phyloP scores from a whole-genome alignment of 2,113 vertebrate species.

The Anoplopoma fimbria region DNA sequence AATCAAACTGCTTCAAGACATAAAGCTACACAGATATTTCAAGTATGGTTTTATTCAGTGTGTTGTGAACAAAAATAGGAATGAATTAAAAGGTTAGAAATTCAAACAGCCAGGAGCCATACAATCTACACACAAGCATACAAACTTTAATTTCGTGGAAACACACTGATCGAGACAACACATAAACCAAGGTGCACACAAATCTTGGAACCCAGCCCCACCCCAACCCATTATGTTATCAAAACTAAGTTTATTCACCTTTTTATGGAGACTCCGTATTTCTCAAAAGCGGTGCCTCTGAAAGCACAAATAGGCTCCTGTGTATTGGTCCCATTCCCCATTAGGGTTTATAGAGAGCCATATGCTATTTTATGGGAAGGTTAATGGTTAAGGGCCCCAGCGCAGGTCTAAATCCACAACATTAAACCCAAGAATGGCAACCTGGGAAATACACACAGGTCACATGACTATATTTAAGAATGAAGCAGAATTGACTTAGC shows the following conservation, averaged over 20 bases:
- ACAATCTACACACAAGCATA: constrained; percentile 44
- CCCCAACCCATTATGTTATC: constrained; percentile 49
- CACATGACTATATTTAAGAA: constrained; percentile 53
- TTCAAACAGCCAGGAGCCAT: constrained; percentile 21
- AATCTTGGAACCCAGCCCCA: constrained; percentile 20
- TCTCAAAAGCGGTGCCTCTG: constrained; percentile 64
- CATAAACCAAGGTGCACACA: constrained; percentile 38
- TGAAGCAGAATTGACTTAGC: constrained; percentile 1
- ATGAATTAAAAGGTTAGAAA: constrained; percentile 27
- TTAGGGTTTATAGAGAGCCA: constrained; percentile 84
- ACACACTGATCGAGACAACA: constrained; percentile 50
- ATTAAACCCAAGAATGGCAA: constrained; percentile 73
- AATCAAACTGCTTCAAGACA: constrained; percentile 26
- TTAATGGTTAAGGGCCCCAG: constrained; percentile 82
- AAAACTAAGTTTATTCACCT: constrained; percentile 58
- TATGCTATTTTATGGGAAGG: constrained; percentile 84
- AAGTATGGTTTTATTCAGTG: constrained; percentile 7
- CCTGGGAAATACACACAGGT: constrained; percentile 54
- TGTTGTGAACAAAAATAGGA: constrained; percentile 1
- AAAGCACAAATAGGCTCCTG: constrained; percentile 64
- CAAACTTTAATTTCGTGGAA: constrained; percentile 49
- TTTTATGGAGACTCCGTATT: constrained; percentile 76
- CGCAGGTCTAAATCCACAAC: constrained; percentile 73
- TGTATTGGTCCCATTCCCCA: constrained; percentile 67
- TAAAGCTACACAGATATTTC: constrained; percentile 23